Base-by-base conservation (phyloP, 2,888 invertebrate species). In the Ecliptopera silaceata region DNA sequence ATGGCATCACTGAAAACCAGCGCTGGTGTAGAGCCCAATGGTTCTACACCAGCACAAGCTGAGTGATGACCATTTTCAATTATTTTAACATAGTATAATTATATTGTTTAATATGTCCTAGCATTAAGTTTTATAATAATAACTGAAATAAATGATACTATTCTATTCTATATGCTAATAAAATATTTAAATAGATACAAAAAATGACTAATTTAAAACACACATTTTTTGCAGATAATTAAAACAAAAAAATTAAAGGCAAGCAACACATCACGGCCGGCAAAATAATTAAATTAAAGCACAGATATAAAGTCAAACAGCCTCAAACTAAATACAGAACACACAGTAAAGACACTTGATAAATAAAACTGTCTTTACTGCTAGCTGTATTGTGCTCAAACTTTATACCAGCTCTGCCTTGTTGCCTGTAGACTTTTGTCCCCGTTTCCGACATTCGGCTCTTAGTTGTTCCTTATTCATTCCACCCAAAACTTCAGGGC, bases 381-480 rank as follows among this genome's bases (percentile, higher is more conserved):
- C 20, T 47, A 36, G 43, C 46, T 26, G 15, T 52, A 48, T 38
- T 52, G 52, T 52, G 57, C 73, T 61, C 55, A 64, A 66, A 66
- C 65, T 52, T 74, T 81, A 86, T 94, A 94, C 94, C 94, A 95
- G 92, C 91, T 94, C 94, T 69, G 90, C 92, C 88, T 94, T 94
- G 91, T 93, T 94, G 80, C 95, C 95, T 64, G 93, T 91, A 43
- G 93, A 92, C 79, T 94, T 94, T 82, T 94, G 94, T 68, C 94
- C 94, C 72, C 94, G 85, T 87, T 93, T 94, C 69, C 94, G 91
- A 90, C 94, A 94, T 80, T 94, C 94, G 54, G 88, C 87, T 72
- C 94, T 93, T 65, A 95, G 91, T 79, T 94, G 94, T 77, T 94
- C 94, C 91, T 94, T 94, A 76, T 92, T 94, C 91, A 94, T 92